Conservation (phyloP, 2,888 invertebrate genomes). For the Polyommatus iphigenia region DNA sequence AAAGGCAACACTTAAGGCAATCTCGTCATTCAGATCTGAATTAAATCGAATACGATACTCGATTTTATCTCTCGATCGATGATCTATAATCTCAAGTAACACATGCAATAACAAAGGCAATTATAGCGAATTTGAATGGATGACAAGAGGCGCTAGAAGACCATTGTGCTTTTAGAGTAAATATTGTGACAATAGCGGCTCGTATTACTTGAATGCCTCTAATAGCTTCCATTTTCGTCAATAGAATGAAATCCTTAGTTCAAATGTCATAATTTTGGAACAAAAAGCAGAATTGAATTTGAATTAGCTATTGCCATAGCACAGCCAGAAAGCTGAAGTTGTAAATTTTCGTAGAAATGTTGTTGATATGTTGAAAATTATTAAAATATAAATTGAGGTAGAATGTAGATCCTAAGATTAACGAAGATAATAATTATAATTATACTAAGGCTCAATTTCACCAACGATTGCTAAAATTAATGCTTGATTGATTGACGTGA, state of each 20-base stretch:
- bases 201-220: slow-evolving; percentile 67
- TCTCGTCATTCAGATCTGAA: slow-evolving; percentile 11
- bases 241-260: slow-evolving; percentile 42
- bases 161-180: slow-evolving; percentile 71
- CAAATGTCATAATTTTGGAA: slow-evolving; percentile 14
- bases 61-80: slow-evolving; percentile 16
- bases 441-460: too few species aligned
- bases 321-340: too few species aligned
- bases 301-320: neutral
- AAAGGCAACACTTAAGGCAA: slow-evolving; percentile 28
- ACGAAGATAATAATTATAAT: too few species aligned
- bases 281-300: neutral
- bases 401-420: too few species aligned
- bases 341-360: too few species aligned
- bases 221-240: slow-evolving; percentile 56
- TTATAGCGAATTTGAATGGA: slow-evolving; percentile 55
- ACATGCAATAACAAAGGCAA: slow-evolving; percentile 67
- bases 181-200: slow-evolving; percentile 77
- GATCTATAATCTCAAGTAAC: slow-evolving; percentile 26
- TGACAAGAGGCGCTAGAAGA: slow-evolving; percentile 65
- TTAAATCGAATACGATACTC: slow-evolving; percentile 31
- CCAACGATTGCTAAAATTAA: too few species aligned
- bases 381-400: too few species aligned
- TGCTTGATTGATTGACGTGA: too few species aligned
- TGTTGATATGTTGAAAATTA: too few species aligned